Base-by-base conservation (phyloP, 2,888 invertebrate species). In the Caradrina clavipalpis region DNA sequence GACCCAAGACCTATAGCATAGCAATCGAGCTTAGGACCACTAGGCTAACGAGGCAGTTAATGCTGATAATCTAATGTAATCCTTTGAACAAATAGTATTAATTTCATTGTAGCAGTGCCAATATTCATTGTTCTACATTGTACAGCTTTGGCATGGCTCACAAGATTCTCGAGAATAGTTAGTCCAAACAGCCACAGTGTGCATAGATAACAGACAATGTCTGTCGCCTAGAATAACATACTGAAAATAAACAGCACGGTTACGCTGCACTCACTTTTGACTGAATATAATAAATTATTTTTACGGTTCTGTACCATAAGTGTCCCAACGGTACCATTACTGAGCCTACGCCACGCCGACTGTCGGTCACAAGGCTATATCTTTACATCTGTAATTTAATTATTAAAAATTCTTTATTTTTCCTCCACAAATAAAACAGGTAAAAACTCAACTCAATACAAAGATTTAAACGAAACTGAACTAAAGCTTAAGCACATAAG, bases 131-230 rank as follows among this genome's bases (percentile, higher is more conserved):
- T 60, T 51, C 53, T 53, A 61, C 54, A 67, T 69, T 76, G 31
- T 69, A 49, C 53, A 63, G 67, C 57, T 65, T 63, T 58, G 59
- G 35, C 57, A 57, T 55, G 53, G 59, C 67, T 63, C 65, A 66
- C 75, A 66, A 76, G 65, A 68, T 80, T 69, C 59, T 66, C 58
- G 10, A 42, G 57, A 68, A 76, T 60, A 68, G 69, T 69, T 70
- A 72, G 53, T 69, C 17, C 63, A 75, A 78, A 68, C 62, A 71
- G 59, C 51, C 73, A 64, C 58, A 63, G 69, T 69, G 54, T 72
- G 58, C 61, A 76, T 65, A 80, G 72, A 79, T 55, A 76, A 66
- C 73, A 73, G 51, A 60, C 58, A 62, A 49, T 55, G 57, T 70
- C 62, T 62, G 69, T 59, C 51, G 49, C 59, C 49, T 73, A 63